Percentiles rank a stretch among this genome's conserved stretches.
Conservation (phyloP, 2,113 vertebrate species). For the Pygoscelis adeliae region DNA sequence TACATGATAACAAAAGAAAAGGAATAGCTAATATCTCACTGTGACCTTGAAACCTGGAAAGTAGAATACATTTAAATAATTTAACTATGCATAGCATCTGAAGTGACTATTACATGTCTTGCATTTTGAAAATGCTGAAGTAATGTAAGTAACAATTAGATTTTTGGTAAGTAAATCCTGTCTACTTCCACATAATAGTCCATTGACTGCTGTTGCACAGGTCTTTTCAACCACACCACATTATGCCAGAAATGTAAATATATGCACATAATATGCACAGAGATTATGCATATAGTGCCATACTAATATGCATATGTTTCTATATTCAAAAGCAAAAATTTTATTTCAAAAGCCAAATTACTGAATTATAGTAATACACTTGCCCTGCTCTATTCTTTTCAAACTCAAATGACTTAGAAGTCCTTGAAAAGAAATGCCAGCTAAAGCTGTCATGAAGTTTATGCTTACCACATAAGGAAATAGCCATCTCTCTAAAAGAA, state of each 20-base stretch:
- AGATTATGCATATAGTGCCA: not conserved
- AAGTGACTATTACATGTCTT: not conserved
- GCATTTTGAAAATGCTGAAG: not conserved
- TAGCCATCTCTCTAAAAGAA: not conserved
- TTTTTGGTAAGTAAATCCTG: not conserved
- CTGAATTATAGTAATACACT: not conserved
- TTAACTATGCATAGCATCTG: not conserved
- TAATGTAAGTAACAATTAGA: not conserved
- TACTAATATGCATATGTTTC: not conserved
- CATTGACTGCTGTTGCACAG: not conserved
- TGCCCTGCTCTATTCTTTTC: not conserved
- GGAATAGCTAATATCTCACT: not conserved
- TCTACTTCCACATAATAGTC: not conserved
- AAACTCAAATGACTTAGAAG: not conserved
- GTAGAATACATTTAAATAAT: conserved; percentile 55
- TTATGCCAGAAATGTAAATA: not conserved
- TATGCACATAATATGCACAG: not conserved
- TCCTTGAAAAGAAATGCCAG: not conserved
- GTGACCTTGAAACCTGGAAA: conserved; percentile 47
- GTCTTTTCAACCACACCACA: not conserved
- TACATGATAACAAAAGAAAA: not conserved
- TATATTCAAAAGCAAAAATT: not conserved
- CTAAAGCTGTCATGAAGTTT: not conserved
- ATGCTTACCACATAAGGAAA: not conserved
- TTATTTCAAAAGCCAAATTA: not conserved